Conservation (phyloP, 1,140 invertebrate species). For the Ceratina australensis region DNA sequence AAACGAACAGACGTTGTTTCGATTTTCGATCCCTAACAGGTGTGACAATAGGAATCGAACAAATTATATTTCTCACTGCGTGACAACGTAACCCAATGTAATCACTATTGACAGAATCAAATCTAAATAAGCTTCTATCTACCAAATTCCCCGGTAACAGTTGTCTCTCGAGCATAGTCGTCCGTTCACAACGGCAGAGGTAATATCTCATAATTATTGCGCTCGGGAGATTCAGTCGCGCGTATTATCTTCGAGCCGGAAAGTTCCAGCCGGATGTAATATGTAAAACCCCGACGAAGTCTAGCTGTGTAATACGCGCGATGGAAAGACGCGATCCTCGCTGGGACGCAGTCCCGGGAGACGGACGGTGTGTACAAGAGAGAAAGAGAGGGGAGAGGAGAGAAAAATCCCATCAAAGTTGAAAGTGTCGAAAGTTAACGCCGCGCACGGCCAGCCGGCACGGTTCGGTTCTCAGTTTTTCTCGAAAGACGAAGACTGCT, state of each 20-base stretch:
- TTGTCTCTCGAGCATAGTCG: no score
- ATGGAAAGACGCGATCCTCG: conserved; percentile 44
- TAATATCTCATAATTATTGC: conserved; percentile 9
- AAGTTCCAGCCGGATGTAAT: background rate
- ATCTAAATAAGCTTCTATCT: no score
- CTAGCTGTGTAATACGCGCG: conserved; percentile 30
- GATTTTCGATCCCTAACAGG: no score
- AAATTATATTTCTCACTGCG: no score
- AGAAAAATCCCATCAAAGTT: conserved; percentile 68
- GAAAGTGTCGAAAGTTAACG: conserved; percentile 68
- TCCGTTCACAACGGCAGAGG: background rate
- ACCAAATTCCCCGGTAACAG: no score
- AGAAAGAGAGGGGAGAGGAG: no score
- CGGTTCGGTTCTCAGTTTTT: conserved; percentile 55
- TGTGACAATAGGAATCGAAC: no score
- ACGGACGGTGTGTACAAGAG: background rate
- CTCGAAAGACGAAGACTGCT: background rate
- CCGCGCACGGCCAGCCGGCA: conserved; percentile 10
- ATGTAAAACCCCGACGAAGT: conserved; percentile 19
- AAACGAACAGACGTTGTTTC: no score
- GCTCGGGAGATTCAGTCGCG: conserved; percentile 21
- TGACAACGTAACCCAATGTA: no score
- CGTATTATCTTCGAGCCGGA: conserved; percentile 1
- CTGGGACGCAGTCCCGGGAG: background rate
- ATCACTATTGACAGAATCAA: no score